Conservation (phyloP, 2,797 vertebrate species). For the Pipistrellus pipistrellus region DNA sequence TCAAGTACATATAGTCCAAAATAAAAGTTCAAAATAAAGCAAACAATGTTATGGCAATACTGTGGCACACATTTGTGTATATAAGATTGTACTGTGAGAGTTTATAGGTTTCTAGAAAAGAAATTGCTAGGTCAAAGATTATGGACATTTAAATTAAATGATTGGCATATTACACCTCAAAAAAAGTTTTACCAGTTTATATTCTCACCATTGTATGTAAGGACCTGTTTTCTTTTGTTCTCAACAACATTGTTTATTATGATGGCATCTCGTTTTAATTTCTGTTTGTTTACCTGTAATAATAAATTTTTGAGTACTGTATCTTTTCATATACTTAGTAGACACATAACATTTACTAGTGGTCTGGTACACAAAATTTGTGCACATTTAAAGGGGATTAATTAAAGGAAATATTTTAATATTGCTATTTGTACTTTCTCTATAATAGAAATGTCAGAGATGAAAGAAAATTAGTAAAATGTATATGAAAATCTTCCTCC, state of each 20-base stretch:
- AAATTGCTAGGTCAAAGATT: neutral
- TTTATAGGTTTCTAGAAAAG: slow-evolving; percentile 13
- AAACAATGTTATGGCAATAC: neutral
- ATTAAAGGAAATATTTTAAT: too few species aligned
- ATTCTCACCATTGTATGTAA: neutral
- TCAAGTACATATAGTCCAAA: neutral
- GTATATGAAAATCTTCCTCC: too few species aligned
- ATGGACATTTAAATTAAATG: slow-evolving; percentile 2
- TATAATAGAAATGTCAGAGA: too few species aligned
- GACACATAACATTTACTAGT: neutral
- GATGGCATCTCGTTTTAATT: neutral
- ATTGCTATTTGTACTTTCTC: too few species aligned
- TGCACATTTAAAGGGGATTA: too few species aligned
- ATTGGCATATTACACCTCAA: neutral
- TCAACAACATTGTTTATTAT: neutral
- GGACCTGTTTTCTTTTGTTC: neutral
- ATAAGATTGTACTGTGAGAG: neutral
- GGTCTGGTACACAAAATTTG: too few species aligned
- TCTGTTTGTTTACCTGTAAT: neutral
- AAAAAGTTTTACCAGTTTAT: neutral
- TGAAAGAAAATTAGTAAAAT: too few species aligned
- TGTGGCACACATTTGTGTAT: neutral
- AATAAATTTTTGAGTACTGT: neutral
- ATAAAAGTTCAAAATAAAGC: neutral
- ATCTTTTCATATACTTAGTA: slow-evolving; percentile 31